A percentile compares a stretch with the other conserved stretches of the same genome.
phyloP scores from a whole-genome alignment of 2,113 vertebrate genomes.

The Prietella phreatophila region DNA sequence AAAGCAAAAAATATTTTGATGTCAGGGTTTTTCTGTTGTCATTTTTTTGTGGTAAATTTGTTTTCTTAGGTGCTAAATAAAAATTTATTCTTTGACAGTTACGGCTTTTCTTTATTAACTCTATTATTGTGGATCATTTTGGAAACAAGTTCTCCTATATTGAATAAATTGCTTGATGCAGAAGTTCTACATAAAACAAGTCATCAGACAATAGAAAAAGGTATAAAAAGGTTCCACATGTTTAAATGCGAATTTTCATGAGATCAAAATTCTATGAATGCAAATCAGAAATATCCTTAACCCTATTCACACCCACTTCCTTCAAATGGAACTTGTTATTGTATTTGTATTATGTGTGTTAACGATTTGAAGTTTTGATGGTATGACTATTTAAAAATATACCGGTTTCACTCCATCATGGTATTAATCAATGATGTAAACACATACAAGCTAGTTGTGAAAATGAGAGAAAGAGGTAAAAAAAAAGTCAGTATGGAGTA shows the following conservation, averaged over 20 bases:
- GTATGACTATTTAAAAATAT: background rate
- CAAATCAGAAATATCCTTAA: background rate
- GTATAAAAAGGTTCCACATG: background rate
- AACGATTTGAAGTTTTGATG: background rate
- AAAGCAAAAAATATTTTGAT: conserved; percentile 31
- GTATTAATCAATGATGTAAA: too few relatives aligned
- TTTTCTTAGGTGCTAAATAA: conserved; percentile 60
- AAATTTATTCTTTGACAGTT: conserved; percentile 51
- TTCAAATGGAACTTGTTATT: background rate
- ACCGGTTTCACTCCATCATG: background rate
- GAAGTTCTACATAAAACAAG: background rate
- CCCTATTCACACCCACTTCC: background rate
- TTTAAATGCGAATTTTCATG: background rate
- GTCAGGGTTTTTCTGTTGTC: conserved; percentile 46
- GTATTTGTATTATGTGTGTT: background rate
- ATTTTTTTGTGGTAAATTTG: conserved; percentile 55
- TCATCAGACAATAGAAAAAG: background rate
- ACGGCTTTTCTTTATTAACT: conserved; percentile 8
- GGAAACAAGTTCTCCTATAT: background rate
- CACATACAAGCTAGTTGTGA: background rate
- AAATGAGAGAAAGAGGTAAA: background rate
- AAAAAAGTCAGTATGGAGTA: too few relatives aligned
- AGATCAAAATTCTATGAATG: background rate
- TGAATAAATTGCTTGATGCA: background rate
- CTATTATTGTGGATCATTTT: conserved; percentile 23